phyloP scores from a whole-genome alignment of 1,140 invertebrate genomes.

The Pteromalus puparum region DNA sequence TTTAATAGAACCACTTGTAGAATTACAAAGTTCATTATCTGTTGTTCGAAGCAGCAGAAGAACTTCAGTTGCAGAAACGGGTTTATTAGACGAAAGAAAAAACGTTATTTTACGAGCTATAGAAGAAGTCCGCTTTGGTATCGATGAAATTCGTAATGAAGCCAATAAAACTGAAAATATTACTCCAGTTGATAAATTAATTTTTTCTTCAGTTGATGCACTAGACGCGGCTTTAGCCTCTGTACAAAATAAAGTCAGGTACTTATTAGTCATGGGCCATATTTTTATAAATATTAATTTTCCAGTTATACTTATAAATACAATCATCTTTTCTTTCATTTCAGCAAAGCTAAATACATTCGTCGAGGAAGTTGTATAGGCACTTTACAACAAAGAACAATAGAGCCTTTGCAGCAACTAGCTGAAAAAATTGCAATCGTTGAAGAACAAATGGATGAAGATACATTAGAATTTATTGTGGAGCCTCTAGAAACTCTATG shows the following conservation, averaged over 20 bases:
- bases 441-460: slow-evolving; percentile 58
- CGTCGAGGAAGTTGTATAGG: slow-evolving; percentile 53
- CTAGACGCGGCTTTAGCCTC: slow-evolving; percentile 57
- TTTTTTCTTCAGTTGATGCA: slow-evolving; percentile 28
- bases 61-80: slow-evolving; percentile 57
- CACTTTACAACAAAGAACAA: slow-evolving; percentile 57
- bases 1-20: slow-evolving; percentile 62
- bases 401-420: slow-evolving; percentile 60
- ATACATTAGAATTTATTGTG: slow-evolving; percentile 56
- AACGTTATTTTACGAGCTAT: slow-evolving; percentile 62
- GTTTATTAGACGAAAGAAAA: slow-evolving; percentile 60
- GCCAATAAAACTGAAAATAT: slow-evolving; percentile 16
- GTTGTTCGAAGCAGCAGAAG: slow-evolving; percentile 62
- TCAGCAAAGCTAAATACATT: slow-evolving; percentile 61
- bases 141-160: slow-evolving; percentile 38
- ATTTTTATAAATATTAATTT: neutral
- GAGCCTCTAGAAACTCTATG: slow-evolving; percentile 65
- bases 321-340: slow-evolving; percentile 29
- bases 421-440: slow-evolving; percentile 56
- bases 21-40: slow-evolving; percentile 63
- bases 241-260: slow-evolving; percentile 60
- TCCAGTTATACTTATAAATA: neutral
- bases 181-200: slow-evolving; percentile 12
- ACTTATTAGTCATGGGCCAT: slow-evolving; percentile 13
- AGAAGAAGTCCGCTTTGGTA: slow-evolving; percentile 57